These are phyloP conservation scores for Oikopleura vanhoeffeni DNA, from an alignment of 23 tunicate genomes.

Conservation along the genomic window DNA sequence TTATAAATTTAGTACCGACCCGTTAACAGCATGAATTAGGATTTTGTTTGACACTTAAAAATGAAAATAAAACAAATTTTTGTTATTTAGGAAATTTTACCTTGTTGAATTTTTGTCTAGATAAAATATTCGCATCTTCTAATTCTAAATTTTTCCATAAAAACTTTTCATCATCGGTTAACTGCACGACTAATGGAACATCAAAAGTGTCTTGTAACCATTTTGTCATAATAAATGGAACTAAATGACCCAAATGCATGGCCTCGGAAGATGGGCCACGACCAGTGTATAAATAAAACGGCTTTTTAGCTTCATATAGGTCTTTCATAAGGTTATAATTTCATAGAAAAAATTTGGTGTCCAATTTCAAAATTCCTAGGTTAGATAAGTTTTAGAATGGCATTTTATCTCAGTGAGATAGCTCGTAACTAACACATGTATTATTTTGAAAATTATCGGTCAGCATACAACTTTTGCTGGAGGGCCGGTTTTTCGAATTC, in stretches of 20 bases:
- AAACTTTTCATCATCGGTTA: constrained; percentile 96
- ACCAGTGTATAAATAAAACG: constrained; percentile 91
- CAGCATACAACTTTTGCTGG: neutral
- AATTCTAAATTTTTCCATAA: constrained; percentile 62
- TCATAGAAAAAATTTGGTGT: constrained; percentile 21
- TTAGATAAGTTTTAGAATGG: neutral
- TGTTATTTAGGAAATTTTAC: no score
- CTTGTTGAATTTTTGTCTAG: no score
- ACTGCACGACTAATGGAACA: constrained; percentile 74
- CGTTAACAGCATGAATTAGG: no score
- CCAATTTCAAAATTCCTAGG: neutral
- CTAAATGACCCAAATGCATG: constrained; percentile 94
- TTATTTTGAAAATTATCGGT: neutral
- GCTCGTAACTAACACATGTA: neutral
- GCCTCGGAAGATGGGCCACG: constrained; percentile 91
- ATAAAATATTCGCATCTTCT: no score
- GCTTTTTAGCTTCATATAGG: constrained; percentile 57
- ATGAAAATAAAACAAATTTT: no score
- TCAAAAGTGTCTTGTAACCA: constrained; percentile 70
- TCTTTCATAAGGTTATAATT: constrained; percentile 32
- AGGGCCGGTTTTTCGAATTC: no score
- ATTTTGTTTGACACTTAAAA: no score
- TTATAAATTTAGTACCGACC: no score
- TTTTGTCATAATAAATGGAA: constrained; percentile 89
- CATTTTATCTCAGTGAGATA: no score